These are phyloP conservation scores for Limosa lapponica DNA, from an alignment of 2,797 vertebrate genomes.

Conservation along the genomic window DNA sequence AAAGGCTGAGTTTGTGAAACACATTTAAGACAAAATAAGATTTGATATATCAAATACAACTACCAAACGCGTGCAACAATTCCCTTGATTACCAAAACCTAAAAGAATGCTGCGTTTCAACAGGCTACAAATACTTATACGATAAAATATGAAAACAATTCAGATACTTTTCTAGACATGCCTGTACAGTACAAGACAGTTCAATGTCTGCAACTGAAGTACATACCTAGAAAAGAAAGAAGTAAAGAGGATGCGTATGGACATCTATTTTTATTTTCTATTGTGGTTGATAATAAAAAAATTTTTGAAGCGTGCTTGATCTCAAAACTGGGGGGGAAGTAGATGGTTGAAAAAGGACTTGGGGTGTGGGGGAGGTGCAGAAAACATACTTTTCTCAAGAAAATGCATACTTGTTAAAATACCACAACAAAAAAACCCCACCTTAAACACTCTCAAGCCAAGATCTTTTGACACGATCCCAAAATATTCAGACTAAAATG, in stretches of 20 bases:
- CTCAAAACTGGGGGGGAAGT: neutral
- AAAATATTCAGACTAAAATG: neutral
- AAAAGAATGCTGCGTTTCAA: neutral
- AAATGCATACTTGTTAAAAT: neutral
- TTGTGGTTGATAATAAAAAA: neutral
- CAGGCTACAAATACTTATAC: neutral
- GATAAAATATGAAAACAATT: constrained; percentile 25
- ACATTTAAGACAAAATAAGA: neutral
- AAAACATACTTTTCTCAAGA: neutral
- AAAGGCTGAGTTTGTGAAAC: neutral
- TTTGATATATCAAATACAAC: neutral
- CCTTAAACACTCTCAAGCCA: neutral
- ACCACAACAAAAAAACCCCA: neutral
- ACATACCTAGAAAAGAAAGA: neutral
- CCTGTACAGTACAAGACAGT: constrained; percentile 1
- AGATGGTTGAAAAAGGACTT: neutral
- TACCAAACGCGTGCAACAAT: neutral
- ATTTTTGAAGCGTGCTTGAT: neutral
- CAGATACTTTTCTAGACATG: constrained; percentile 24
- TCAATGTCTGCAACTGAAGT: neutral
- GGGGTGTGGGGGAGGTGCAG: neutral
- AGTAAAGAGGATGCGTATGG: neutral
- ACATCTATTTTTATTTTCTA: neutral
- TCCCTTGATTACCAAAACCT: neutral
- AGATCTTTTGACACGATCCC: neutral